phyloP scores from a whole-genome alignment of 2,888 invertebrate species.

The Drosophila flavopinicola region DNA sequence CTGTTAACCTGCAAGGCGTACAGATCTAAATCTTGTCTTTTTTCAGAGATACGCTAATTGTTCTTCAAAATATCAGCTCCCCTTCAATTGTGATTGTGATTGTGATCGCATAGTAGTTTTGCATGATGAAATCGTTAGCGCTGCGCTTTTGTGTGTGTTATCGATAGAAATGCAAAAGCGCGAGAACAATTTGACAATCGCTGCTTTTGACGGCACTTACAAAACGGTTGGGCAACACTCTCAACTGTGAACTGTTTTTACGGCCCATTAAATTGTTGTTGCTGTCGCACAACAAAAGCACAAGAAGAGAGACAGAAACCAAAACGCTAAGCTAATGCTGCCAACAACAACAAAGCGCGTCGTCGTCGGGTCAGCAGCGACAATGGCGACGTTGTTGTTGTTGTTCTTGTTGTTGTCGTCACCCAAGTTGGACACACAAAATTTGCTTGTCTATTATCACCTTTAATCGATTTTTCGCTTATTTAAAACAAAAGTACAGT shows the following conservation, averaged over 20 bases:
- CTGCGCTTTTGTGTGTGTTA: slow-evolving; percentile 20
- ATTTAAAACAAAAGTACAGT: slow-evolving; percentile 81
- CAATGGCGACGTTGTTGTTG: not conserved
- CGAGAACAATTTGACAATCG: slow-evolving; percentile 23
- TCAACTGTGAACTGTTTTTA: slow-evolving; percentile 35
- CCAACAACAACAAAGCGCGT: slow-evolving; percentile 16
- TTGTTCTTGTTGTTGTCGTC: slow-evolving; percentile 42
- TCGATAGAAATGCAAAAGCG: slow-evolving; percentile 34
- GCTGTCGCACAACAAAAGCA: slow-evolving; percentile 31
- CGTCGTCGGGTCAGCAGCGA: slow-evolving; percentile 52
- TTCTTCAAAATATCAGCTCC: too few species aligned
- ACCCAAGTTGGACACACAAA: slow-evolving; percentile 75
- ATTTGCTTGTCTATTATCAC: slow-evolving; percentile 81
- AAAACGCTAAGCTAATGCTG: slow-evolving; percentile 23
- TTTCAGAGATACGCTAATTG: too few species aligned
- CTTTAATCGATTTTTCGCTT: slow-evolving; percentile 81
- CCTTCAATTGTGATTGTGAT: slow-evolving; percentile 1
- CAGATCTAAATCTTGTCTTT: too few species aligned
- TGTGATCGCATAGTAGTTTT: too few species aligned
- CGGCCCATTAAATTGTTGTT: slow-evolving; percentile 48
- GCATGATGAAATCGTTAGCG: too few species aligned
- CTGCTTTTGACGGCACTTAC: slow-evolving; percentile 17
- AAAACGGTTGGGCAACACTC: slow-evolving; percentile 36
- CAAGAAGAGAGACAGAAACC: slow-evolving; percentile 20
- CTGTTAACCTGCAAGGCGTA: too few species aligned